phyloP scores from a whole-genome alignment of 2,888 invertebrate species.

The Coelopa pilipes region DNA sequence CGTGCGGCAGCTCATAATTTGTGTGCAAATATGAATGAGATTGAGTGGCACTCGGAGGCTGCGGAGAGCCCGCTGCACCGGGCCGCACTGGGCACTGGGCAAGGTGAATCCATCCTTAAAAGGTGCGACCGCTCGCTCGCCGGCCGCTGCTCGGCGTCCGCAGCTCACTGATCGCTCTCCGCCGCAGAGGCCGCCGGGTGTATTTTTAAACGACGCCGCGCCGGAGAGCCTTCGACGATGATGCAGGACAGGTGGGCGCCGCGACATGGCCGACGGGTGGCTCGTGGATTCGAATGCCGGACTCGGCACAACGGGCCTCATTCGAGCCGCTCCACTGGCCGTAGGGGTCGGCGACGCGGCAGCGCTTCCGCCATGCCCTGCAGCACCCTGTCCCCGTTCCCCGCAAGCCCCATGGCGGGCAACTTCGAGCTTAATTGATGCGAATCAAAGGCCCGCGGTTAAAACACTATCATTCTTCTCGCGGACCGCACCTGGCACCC shows the following conservation, averaged over 20 bases:
- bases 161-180: neutral
- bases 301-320: neutral
- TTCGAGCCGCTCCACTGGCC: too few species aligned
- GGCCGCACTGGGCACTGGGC: neutral
- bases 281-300: neutral
- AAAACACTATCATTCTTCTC: neutral
- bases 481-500: neutral
- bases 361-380: neutral
- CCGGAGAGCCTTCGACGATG: neutral
- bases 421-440: neutral
- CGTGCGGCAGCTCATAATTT: constrained; percentile 16
- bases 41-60: neutral
- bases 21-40: neutral
- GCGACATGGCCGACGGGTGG: neutral
- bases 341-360: neutral
- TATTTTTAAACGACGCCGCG: constrained; percentile 13
- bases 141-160: too few species aligned
- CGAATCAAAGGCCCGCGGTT: constrained; percentile 12
- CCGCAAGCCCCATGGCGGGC: neutral
- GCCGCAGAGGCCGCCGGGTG: neutral
- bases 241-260: neutral
- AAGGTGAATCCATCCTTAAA: constrained; percentile 60
- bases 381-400: neutral
- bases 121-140: constrained; percentile 51
- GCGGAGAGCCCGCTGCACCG: neutral